Conservation (phyloP, 2,888 invertebrate genomes). For the Pristionchus exspectatus region DNA sequence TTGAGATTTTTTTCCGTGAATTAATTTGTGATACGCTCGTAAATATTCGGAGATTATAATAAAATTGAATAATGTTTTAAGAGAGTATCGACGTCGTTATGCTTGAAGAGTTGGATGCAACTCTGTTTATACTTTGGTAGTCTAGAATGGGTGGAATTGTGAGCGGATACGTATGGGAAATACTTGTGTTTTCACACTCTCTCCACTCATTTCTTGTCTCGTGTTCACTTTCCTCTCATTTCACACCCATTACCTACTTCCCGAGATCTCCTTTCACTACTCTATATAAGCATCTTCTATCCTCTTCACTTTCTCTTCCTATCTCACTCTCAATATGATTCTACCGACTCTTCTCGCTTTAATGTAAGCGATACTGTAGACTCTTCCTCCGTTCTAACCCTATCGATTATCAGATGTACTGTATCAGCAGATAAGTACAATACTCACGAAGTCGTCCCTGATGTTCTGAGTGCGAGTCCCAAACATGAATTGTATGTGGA, state of each 20-base stretch:
- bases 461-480: conserved; percentile 22
- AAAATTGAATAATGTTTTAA: not conserved
- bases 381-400: not conserved
- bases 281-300: conserved; percentile 17
- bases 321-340: not conserved
- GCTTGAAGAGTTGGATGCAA: not conserved
- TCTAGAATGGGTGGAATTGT: not conserved
- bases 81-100: not conserved
- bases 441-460: conserved; percentile 49
- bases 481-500: conserved; percentile 36
- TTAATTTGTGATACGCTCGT: conserved; percentile 16
- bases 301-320: conserved; percentile 32
- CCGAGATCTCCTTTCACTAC: conserved; percentile 39
- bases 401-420: not conserved
- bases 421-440: conserved; percentile 39
- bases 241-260: conserved; percentile 49
- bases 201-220: not conserved
- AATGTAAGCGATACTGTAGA: conserved; percentile 42
- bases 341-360: conserved; percentile 5
- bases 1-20: not conserved
- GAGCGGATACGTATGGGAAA: not conserved
- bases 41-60: not conserved
- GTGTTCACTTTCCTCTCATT: not conserved
- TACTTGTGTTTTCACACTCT: not conserved
- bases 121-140: conserved; percentile 15